Evolutionary conservation across 2,113 vertebrate genomes (phyloP).

Genomic region (Bubo scandiacus): DNA sequence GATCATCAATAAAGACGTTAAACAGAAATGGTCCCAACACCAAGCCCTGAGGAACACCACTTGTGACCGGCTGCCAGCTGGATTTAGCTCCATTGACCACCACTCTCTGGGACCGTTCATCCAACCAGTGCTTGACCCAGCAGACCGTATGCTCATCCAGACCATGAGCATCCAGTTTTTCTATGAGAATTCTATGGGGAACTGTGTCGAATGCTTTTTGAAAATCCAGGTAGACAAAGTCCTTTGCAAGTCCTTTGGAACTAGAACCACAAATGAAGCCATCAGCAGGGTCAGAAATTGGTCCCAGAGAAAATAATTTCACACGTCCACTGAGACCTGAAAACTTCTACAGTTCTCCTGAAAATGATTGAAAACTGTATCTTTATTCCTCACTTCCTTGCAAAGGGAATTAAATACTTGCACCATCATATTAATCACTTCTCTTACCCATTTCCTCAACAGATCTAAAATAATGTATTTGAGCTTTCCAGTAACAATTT

Average conservation of each 20-base stretch:
- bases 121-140: too few species aligned
- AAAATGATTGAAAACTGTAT: not conserved
- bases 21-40: too few species aligned
- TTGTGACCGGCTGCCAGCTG: too few species aligned
- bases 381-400: not conserved
- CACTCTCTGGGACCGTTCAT: too few species aligned
- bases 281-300: not conserved
- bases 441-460: not conserved
- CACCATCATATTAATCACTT: not conserved
- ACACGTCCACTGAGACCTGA: not conserved
- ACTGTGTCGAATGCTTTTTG: too few species aligned
- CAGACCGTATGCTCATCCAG: too few species aligned
- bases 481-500: not conserved
- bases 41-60: too few species aligned
- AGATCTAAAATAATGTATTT: not conserved
- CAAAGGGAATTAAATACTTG: not conserved
- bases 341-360: not conserved
- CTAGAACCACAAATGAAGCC: not conserved
- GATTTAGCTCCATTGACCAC: too few species aligned
- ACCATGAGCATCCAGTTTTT: too few species aligned
- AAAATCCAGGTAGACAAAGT: too few species aligned
- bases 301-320: not conserved
- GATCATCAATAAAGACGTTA: too few species aligned
- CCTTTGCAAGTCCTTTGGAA: not conserved
- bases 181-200: too few species aligned